phyloP scores from a whole-genome alignment of 2,113 vertebrate genomes.

The Pelvicachromis taeniatus region DNA sequence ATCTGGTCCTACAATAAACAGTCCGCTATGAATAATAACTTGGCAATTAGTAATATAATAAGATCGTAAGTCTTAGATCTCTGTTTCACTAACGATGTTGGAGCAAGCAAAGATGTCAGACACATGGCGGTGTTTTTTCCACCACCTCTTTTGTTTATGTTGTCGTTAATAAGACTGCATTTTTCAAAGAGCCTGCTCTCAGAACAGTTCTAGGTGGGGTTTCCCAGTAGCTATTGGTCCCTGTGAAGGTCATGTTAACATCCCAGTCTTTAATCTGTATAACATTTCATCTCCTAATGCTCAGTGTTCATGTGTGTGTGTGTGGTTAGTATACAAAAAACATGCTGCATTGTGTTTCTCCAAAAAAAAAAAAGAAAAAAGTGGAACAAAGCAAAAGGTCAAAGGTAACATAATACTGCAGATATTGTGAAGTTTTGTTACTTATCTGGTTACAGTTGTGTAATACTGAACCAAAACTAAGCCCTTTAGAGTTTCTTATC shows the following conservation, averaged over 20 bases:
- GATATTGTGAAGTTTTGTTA: not conserved
- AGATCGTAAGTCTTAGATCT: not conserved
- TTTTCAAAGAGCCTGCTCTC: not conserved
- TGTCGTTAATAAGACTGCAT: not conserved
- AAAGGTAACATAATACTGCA: constrained; percentile 4
- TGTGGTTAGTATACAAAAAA: not conserved
- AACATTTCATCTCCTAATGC: not conserved
- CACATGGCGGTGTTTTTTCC: not conserved
- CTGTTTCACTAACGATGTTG: not conserved
- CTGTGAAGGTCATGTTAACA: not conserved
- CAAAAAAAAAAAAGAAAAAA: not conserved
- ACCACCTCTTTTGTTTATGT: not conserved
- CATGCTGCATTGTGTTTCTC: not conserved
- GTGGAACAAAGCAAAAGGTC: not conserved
- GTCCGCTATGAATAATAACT: not conserved
- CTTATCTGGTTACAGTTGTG: not conserved
- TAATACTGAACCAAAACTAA: not conserved
- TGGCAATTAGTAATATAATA: not conserved
- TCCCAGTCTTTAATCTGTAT: not conserved
- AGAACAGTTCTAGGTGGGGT: not conserved
- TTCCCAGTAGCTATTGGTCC: not conserved
- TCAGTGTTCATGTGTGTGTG: not conserved
- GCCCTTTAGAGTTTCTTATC: not conserved
- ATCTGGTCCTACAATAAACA: not conserved
- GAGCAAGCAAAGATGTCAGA: not conserved